Conservation (phyloP, 1,140 invertebrate genomes). For the Caenorhabditis elegans region WBcel235 BX284604.4:6378001-6378500, state of each 20-base stretch:
- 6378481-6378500: neutral
- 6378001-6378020: neutral
- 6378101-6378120: neutral
- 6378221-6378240: too few relatives aligned
- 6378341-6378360: neutral
- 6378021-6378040: slow-evolving; percentile 8
- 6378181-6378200: neutral
- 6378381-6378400: neutral
- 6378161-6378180: neutral
- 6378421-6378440: neutral
- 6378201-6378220: too few relatives aligned
- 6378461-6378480: neutral
- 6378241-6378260: too few relatives aligned
- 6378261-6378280: too few relatives aligned
- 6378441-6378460: neutral
- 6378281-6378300: neutral
- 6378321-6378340: slow-evolving; percentile 3
- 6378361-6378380: neutral
- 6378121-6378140: neutral
- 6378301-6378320: neutral
- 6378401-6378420: neutral
- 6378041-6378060: slow-evolving; percentile 30
- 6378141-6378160: neutral
- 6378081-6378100: slow-evolving; percentile 22
- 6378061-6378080: slow-evolving; percentile 35